Evolutionary conservation across 92 coral and sea anemone species (phyloP).

Genomic region (Epizoanthus scotinus): DNA sequence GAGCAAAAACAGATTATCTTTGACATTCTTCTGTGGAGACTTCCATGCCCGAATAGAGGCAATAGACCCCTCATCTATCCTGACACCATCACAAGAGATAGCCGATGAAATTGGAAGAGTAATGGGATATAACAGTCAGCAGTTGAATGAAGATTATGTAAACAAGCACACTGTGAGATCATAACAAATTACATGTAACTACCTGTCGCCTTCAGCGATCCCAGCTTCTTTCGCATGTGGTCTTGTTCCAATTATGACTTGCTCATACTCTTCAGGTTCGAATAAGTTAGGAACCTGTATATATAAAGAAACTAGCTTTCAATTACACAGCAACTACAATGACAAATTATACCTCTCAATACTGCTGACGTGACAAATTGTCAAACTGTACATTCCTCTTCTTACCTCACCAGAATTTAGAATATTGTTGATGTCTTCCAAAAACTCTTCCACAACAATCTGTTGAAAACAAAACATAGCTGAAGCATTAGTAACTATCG

Average conservation of each 20-base stretch:
- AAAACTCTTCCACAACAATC: slow-evolving; percentile 98
- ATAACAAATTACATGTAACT: not conserved
- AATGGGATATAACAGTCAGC: too few relatives aligned
- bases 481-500: not conserved
- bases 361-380: not conserved
- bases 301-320: not conserved
- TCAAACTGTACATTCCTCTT: too few relatives aligned
- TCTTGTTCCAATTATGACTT: slow-evolving; percentile 91
- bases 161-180: too few relatives aligned
- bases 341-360: not conserved
- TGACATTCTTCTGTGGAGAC: too few relatives aligned
- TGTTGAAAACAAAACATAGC: slow-evolving; percentile 14
- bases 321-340: too few relatives aligned
- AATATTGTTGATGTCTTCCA: slow-evolving; percentile 96
- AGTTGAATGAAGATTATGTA: too few relatives aligned
- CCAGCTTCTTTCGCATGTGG: slow-evolving; percentile 98
- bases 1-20: too few relatives aligned
- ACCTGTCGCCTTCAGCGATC: slow-evolving; percentile 96
- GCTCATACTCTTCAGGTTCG: slow-evolving; percentile 96
- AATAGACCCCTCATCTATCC: too few relatives aligned
- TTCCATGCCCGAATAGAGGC: too few relatives aligned
- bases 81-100: too few relatives aligned
- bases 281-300: slow-evolving; percentile 94
- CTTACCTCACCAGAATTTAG: slow-evolving; percentile 97
- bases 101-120: too few relatives aligned